Base-by-base conservation (phyloP, 2,888 invertebrate genomes). In the Calameuta idolon region DNA sequence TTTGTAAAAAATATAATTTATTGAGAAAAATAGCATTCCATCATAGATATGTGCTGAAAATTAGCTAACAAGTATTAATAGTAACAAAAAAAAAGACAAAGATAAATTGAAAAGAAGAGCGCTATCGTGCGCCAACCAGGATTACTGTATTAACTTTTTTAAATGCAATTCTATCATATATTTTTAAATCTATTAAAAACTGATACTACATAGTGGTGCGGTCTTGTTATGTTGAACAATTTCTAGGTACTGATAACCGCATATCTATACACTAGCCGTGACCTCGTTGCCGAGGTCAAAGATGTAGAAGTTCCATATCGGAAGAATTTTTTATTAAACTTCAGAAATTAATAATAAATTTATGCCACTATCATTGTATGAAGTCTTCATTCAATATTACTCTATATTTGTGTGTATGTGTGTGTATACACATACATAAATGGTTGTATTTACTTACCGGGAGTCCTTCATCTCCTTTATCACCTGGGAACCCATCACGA, bases 401-500 rank as follows among this genome's bases (percentile, higher is more conserved):
- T 35, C 35, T 35, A 35, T 35, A 35, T 35, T 0, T 3, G 35
- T 35, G 35, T 3, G 12, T 3, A 35, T 35, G 12, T 12, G 12
- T 2, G 11, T 11, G 11, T 34, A 33, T 31, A 15, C 4, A 11
- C 11, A 31, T 35, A 35, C 12, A 35, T 35, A 71, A 11, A 71
- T 12, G n/a, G 9, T 12, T 33, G 31, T 71, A 11, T 31, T 33
- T 55, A 86, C 88, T 83, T 81, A 95, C 96, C 83, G 93, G 91
- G 37, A 92, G 90, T 71, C 96, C 96, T 81, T 90, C 89, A 69
- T 93, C 91, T 81, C 96, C 96, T 87, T 93, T 93, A 11, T 93
- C 92, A 83, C 96, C 96, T 73, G 92, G 88, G 34, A 87, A 80
- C 73, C 94, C 93, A 81, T 91, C 87, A 37, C 89, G 90, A 71